Conservation (phyloP, 1,140 invertebrate species). For the Hermetia illucens region DNA sequence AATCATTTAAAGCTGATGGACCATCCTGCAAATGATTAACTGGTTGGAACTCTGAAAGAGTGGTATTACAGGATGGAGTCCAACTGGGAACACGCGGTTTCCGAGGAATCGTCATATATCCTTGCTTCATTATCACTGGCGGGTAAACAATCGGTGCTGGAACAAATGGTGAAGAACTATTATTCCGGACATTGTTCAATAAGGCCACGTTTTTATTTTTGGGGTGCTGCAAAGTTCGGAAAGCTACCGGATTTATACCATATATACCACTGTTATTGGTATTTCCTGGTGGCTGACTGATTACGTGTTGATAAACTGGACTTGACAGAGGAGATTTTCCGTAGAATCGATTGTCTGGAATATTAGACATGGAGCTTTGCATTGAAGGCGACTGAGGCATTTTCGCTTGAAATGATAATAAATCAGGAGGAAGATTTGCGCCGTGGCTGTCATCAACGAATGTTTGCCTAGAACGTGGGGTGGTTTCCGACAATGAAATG, state of each 20-base stretch:
- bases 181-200: constrained; percentile 31
- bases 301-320: constrained; percentile 27
- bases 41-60: constrained; percentile 28
- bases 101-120: constrained; percentile 72
- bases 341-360: constrained; percentile 40
- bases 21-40: constrained; percentile 34
- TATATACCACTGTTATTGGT: constrained; percentile 27
- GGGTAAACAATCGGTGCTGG: constrained; percentile 36
- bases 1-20: constrained; percentile 34
- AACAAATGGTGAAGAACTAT: constrained; percentile 44
- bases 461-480: constrained; percentile 22
- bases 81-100: constrained; percentile 67
- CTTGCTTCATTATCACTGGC: constrained; percentile 50
- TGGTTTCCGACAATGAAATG: constrained; percentile 34
- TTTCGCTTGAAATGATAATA: constrained; percentile 60
- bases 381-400: constrained; percentile 50
- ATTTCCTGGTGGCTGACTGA: background rate
- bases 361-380: constrained; percentile 59
- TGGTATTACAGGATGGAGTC: constrained; percentile 45
- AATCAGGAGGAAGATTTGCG: constrained; percentile 49
- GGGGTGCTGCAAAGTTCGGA: constrained; percentile 29
- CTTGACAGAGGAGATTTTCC: constrained; percentile 25
- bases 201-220: constrained; percentile 25
- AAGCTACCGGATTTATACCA: constrained; percentile 7
- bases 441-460: constrained; percentile 27